Conservation (phyloP, 2,113 vertebrate species). For the Edolisoma coerulescens region DNA sequence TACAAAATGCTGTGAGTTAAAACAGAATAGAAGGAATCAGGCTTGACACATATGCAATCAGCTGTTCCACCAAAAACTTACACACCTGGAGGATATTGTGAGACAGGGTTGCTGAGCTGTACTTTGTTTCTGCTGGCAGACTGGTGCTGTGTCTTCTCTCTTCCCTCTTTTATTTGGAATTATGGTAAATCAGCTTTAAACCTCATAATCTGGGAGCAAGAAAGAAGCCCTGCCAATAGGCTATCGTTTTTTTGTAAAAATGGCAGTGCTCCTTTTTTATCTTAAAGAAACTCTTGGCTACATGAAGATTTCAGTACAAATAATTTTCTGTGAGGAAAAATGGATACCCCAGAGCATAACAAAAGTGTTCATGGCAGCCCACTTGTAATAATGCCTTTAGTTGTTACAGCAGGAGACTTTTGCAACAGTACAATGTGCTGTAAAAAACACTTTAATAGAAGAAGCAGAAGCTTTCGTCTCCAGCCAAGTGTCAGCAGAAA, state of each 20-base stretch:
- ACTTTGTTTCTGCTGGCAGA: not conserved
- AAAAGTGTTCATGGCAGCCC: not conserved
- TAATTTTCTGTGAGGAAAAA: not conserved
- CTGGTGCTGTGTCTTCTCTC: not conserved
- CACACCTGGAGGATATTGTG: not conserved
- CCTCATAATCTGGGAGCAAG: not conserved
- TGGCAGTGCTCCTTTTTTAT: not conserved
- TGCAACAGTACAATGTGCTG: not conserved
- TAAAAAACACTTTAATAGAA: not conserved
- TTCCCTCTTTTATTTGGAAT: not conserved
- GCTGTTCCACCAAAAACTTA: not conserved
- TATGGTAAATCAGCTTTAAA: not conserved
- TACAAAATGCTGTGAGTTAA: conserved; percentile 65
- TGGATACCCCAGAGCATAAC: not conserved
- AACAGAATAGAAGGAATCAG: not conserved
- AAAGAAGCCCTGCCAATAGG: not conserved
- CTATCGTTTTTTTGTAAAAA: not conserved
- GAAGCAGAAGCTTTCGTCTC: not conserved
- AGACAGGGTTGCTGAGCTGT: not conserved
- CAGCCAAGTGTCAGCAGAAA: not conserved
- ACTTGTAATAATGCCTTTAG: not conserved
- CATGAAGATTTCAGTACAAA: not conserved
- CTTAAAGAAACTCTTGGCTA: not conserved
- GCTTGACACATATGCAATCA: not conserved
- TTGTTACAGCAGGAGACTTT: not conserved